phyloP scores from a whole-genome alignment of 1,140 invertebrate species.

The Ditylenchus dipsaci region DNA sequence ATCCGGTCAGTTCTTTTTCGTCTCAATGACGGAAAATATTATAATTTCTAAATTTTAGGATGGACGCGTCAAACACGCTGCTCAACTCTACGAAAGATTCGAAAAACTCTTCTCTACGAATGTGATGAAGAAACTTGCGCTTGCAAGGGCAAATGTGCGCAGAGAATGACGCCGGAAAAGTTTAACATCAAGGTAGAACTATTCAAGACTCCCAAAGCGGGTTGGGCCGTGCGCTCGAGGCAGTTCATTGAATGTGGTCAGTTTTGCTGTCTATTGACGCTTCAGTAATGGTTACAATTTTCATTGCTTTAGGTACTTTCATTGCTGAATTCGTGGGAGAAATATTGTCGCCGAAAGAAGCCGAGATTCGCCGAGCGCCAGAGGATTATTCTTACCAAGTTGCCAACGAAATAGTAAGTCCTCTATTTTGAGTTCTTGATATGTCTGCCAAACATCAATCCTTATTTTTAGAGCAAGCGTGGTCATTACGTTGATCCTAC shows the following conservation, averaged over 20 bases:
- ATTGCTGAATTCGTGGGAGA: slow-evolving; percentile 33
- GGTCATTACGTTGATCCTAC: slow-evolving; percentile 29
- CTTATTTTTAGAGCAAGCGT: neutral
- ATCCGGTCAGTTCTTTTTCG: slow-evolving; percentile 9
- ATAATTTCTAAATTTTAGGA: slow-evolving; percentile 7
- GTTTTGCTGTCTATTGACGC: neutral
- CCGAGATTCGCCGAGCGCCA: slow-evolving; percentile 11
- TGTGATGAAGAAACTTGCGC: slow-evolving; percentile 23
- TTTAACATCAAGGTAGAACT: slow-evolving; percentile 25
- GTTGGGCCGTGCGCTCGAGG: slow-evolving; percentile 25
- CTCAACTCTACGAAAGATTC: slow-evolving; percentile 5
- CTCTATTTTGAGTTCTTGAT: too few relatives aligned
- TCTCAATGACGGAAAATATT: neutral
- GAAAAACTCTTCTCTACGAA: slow-evolving; percentile 18
- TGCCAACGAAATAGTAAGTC: too few relatives aligned
- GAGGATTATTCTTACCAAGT: slow-evolving; percentile 24
- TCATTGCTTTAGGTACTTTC: slow-evolving; percentile 29
- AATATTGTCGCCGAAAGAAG: slow-evolving; percentile 3
- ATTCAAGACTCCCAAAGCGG: slow-evolving; percentile 26
- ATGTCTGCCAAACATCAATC: too few relatives aligned
- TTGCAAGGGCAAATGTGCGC: slow-evolving; percentile 21
- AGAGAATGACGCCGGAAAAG: slow-evolving; percentile 21
- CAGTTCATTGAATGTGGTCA: slow-evolving; percentile 31
- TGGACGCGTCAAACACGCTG: slow-evolving; percentile 10
- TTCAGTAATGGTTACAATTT: slow-evolving; percentile 26